Base-by-base conservation (phyloP, 2,113 vertebrate species). In the Nothoprocta perdicaria region DNA sequence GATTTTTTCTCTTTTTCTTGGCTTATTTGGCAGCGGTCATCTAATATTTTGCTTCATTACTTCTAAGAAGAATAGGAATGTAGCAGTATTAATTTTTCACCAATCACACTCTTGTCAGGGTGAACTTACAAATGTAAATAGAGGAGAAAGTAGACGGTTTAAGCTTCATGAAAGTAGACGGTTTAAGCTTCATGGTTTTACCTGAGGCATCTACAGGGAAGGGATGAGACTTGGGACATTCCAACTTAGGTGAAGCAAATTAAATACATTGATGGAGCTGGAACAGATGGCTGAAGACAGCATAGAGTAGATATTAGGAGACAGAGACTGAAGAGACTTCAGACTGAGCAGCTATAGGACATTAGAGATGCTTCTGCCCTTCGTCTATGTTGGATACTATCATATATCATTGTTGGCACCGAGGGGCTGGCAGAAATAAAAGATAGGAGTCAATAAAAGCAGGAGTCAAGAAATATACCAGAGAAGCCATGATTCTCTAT, bases 61-160 rank as follows among this genome's bases (percentile, higher is more conserved):
- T 62, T 31, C 2, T 0, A 71, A 68, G 6, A 11, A 62, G 8
- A 86, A 16, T 4, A 9, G 16, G 18, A 67, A 75, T 12, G 18
- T 41, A 81, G 26, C 2, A 69, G 79, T 86, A 57, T 0, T 3
- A 90, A 29, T 3, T 81, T 78, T 74, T 61, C 33, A 5, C 12
- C n/a, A 6, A 2, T 23, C 23, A 27, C 4, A 1, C 31, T 60
- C 33, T 76, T 63, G 40, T 85, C 45, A 13, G 4, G 35, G 14
- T 29, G 31, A 31, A 17, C 10, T 69, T 66, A 53, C 45, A 69
- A 46, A 53, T 22, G 35, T 18, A 33, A 27, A 46, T 71, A 57
- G 50, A 89, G 72, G 45, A 89, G 55, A 74, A 85, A 83, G 33
- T 23, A 82, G 62, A 79, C 53, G 10, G 11, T 90, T 90, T 81